phyloP scores from a whole-genome alignment of 2,113 vertebrate species.

The Pygoscelis antarcticus region DNA sequence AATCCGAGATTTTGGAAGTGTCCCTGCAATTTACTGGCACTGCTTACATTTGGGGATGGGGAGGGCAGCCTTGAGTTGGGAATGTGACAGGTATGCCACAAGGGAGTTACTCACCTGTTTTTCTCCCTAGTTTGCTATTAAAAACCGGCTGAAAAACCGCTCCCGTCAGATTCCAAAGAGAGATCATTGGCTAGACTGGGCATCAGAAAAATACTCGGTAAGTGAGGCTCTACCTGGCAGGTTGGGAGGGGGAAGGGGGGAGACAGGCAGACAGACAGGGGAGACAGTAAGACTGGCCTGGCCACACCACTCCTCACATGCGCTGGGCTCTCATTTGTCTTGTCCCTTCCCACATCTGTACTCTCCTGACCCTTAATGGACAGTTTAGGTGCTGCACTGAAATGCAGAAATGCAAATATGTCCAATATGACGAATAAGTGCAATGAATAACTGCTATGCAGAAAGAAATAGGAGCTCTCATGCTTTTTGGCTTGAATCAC shows the following conservation, averaged over 20 bases:
- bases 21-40: neutral
- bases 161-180: slow-evolving; percentile 73
- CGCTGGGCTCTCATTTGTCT: neutral
- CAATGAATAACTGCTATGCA: neutral
- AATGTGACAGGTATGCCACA: neutral
- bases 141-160: slow-evolving; percentile 82
- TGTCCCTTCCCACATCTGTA: neutral
- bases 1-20: neutral
- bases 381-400: neutral
- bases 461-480: neutral
- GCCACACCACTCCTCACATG: neutral
- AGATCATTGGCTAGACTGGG: slow-evolving; percentile 96
- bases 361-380: slow-evolving; percentile 48
- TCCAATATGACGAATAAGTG: neutral
- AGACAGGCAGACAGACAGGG: neutral
- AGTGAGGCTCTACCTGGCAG: neutral
- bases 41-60: neutral
- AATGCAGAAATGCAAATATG: neutral
- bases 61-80: neutral
- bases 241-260: neutral
- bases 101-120: neutral
- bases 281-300: neutral
- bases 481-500: neutral
- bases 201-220: slow-evolving; percentile 91
- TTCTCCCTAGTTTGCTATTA: slow-evolving; percentile 86